Base-by-base conservation (phyloP, 1,140 invertebrate genomes). In the Drosophila repletoides region DNA sequence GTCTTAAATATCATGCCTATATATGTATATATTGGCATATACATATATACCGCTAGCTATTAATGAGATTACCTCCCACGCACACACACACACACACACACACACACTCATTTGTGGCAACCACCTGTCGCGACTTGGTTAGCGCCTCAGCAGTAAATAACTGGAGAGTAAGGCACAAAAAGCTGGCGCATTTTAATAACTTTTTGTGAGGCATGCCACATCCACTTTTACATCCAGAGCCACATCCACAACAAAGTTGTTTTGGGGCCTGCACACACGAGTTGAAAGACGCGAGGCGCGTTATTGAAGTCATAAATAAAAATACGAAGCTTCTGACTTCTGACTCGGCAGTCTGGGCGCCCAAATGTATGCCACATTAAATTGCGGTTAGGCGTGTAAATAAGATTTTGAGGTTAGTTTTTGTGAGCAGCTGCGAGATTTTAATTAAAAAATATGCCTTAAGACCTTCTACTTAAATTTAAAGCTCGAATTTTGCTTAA, bases 271-370 rank as follows among this genome's bases (percentile, higher is more conserved):
- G 15, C 9, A 64, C 9, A 64, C 43, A 63, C 46, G 40, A 61
- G 64, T 43, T 61, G n/a, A n/a, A 58, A 59, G 69, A 48, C 63
- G 58, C 43, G 56, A 53, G 61, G 67, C 80, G 60, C 56, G 70
- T 84, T 84, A 84, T 84, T 84, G 80, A 86, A 84, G 79, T 86
- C 79, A 75, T 84, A 84, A 84, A 84, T 86, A 86, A 86, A 86
- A 80, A 65, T 59, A 61, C n/a, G 28, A 10, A 21, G 6, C 31
- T n/a, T n/a, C n/a, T 17, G 24, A n/a, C 22, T 21, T 15, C 33
- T 36, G 33, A 22, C 48, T 61, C n/a, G n/a, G 67, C 51, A 48
- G 64, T 55, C 49, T 52, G 48, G 38, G 51, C 36, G 69, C 46
- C 72, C 43, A 51, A 72, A 63, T 79, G 71, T 80, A 69, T 76